Evolutionary conservation across 2,888 invertebrate genomes (phyloP).

Genomic region (Plusia festucae): DNA sequence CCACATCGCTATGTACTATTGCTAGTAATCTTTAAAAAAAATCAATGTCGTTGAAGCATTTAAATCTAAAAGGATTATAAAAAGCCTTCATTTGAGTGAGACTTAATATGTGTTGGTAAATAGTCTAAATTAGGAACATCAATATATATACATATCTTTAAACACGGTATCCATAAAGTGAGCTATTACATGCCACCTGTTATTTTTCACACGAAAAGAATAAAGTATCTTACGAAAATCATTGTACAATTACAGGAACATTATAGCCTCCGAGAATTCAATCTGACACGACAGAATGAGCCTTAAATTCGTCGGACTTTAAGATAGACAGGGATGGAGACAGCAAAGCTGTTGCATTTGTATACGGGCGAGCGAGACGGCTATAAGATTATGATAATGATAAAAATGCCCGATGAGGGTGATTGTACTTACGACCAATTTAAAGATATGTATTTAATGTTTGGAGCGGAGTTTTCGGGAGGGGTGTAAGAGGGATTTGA

Average conservation of each 20-base stretch:
- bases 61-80: no score
- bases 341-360: slow-evolving; percentile 45
- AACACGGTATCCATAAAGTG: slow-evolving; percentile 8
- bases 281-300: slow-evolving; percentile 81
- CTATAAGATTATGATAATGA: slow-evolving; percentile 85
- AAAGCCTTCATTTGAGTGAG: no score
- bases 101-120: no score
- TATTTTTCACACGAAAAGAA: slow-evolving; percentile 54
- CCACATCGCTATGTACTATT: no score
- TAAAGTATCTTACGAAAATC: slow-evolving; percentile 56
- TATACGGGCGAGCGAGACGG: slow-evolving; percentile 68
- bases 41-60: no score
- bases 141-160: slow-evolving; percentile 12
- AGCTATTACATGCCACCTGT: slow-evolving; percentile 47
- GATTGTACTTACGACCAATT: slow-evolving; percentile 87
- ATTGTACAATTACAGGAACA: slow-evolving; percentile 77
- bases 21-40: no score
- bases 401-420: slow-evolving; percentile 86
- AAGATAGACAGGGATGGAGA: slow-evolving; percentile 64
- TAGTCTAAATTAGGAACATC: not conserved
- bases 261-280: slow-evolving; percentile 79
- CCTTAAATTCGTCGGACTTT: slow-evolving; percentile 78
- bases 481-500: slow-evolving; percentile 77
- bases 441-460: slow-evolving; percentile 88
- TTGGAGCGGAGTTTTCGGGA: slow-evolving; percentile 66